Percentiles rank a stretch among this genome's conserved stretches.
phyloP scores from a whole-genome alignment of 2,888 invertebrate genomes.

The Tenthredo notha region DNA sequence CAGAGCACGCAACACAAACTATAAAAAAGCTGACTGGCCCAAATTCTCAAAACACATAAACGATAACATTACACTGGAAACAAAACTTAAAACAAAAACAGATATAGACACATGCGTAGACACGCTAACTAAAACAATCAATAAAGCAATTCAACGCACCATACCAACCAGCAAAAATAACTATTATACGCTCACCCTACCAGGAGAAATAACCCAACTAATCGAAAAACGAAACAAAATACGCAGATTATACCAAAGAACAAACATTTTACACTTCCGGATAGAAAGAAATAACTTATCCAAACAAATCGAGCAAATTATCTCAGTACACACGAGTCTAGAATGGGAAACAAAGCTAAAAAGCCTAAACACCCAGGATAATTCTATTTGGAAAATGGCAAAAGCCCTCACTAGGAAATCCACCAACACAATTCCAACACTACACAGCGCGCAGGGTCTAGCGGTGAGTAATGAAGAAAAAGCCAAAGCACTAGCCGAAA shows the following conservation, averaged over 20 bases:
- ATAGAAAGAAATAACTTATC: not conserved
- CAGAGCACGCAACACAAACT: not conserved
- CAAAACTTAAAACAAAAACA: not conserved
- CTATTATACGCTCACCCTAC: not conserved
- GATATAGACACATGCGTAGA: not conserved
- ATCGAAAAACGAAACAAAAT: not conserved
- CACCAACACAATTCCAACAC: constrained; percentile 45
- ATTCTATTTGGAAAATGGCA: constrained; percentile 51
- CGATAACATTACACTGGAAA: not conserved
- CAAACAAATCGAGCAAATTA: not conserved
- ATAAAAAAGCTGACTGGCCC: not conserved
- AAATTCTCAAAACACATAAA: not conserved
- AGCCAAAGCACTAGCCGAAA: constrained; percentile 56
- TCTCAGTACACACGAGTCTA: not conserved
- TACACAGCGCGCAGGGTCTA: constrained; percentile 54
- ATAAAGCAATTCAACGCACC: not conserved
- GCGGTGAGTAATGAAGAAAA: constrained; percentile 53
- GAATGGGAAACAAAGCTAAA: not conserved
- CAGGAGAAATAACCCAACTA: not conserved
- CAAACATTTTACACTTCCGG: not conserved
- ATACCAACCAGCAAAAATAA: not conserved
- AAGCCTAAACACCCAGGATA: not conserved
- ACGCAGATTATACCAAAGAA: not conserved
- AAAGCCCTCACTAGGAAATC: constrained; percentile 55
- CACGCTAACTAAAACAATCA: not conserved